phyloP scores from a whole-genome alignment of 2,797 vertebrate genomes.

The Trachops cirrhosus region DNA sequence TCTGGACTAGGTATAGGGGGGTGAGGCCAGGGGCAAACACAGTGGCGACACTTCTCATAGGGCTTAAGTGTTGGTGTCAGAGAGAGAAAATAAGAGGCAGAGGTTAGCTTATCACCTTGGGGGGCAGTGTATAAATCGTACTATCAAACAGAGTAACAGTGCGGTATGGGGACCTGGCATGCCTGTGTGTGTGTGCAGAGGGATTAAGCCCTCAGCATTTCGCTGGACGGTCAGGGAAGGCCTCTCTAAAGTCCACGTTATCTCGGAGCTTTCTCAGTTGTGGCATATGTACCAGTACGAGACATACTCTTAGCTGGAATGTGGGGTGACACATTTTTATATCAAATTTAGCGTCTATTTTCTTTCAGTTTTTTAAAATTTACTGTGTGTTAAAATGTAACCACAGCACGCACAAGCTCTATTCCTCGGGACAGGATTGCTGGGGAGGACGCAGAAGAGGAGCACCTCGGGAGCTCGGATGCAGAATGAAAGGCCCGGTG shows the following conservation, averaged over 20 bases:
- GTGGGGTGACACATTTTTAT: background rate
- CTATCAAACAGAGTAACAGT: background rate
- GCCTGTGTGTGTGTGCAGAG: too few species aligned
- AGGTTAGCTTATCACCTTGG: background rate
- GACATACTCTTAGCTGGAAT: background rate
- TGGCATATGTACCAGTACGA: background rate
- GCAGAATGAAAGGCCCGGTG: background rate
- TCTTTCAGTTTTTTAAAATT: background rate
- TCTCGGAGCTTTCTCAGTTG: background rate
- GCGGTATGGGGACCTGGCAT: background rate
- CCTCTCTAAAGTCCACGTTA: background rate
- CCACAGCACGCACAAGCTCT: background rate
- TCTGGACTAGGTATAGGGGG: background rate
- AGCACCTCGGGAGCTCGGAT: background rate
- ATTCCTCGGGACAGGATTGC: background rate
- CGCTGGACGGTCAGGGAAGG: background rate
- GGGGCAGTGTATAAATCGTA: background rate
- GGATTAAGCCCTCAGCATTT: background rate
- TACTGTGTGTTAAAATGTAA: background rate
- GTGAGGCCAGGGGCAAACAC: accelerated
- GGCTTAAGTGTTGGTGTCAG: background rate
- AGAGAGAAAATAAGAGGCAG: background rate
- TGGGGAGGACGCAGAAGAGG: background rate
- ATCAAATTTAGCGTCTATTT: background rate
- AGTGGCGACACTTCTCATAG: background rate